These are phyloP conservation scores for Chrysotoxum bicinctum DNA, from an alignment of 2,888 invertebrate genomes.

Conservation along the genomic window DNA sequence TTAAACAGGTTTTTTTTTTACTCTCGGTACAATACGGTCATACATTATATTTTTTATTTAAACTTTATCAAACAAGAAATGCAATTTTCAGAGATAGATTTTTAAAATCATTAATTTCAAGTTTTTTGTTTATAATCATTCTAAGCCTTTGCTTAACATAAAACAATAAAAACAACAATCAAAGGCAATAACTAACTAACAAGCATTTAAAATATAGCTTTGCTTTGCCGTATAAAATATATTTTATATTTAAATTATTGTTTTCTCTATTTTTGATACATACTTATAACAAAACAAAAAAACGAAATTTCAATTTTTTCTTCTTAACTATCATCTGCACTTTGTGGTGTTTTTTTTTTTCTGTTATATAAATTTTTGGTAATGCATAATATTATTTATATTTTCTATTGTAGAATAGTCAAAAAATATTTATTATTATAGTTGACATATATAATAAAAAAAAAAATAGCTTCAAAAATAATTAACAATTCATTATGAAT, in stretches of 20 bases:
- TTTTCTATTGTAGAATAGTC: slow-evolving; percentile 50
- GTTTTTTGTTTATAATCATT: neutral
- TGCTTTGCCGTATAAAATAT: slow-evolving; percentile 43
- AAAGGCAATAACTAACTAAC: slow-evolving; percentile 42
- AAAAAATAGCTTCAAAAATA: neutral
- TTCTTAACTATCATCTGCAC: slow-evolving; percentile 8
- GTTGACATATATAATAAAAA: slow-evolving; percentile 1
- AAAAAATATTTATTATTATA: slow-evolving; percentile 54
- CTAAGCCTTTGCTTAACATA: slow-evolving; percentile 5
- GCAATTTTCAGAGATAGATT: slow-evolving; percentile 16
- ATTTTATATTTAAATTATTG: slow-evolving; percentile 12
- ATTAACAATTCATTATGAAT: neutral
- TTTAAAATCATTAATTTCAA: slow-evolving; percentile 23
- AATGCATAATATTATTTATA: slow-evolving; percentile 22
- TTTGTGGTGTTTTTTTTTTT: slow-evolving; percentile 14
- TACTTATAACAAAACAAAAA: slow-evolving; percentile 27
- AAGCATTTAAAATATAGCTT: slow-evolving; percentile 44
- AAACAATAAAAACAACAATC: slow-evolving; percentile 18
- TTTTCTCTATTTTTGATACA: neutral
- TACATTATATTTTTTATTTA: slow-evolving; percentile 11
- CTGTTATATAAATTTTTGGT: slow-evolving; percentile 55
- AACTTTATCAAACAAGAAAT: slow-evolving; percentile 36
- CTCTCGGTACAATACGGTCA: slow-evolving; percentile 1
- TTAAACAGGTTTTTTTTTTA: neutral
- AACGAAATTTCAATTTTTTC: neutral